Percentiles rank a stretch among this genome's conserved stretches.
These are phyloP conservation scores for Harlomillsia oculata DNA, from an alignment of 1,140 invertebrate genomes.

Conservation along the genomic window DNA sequence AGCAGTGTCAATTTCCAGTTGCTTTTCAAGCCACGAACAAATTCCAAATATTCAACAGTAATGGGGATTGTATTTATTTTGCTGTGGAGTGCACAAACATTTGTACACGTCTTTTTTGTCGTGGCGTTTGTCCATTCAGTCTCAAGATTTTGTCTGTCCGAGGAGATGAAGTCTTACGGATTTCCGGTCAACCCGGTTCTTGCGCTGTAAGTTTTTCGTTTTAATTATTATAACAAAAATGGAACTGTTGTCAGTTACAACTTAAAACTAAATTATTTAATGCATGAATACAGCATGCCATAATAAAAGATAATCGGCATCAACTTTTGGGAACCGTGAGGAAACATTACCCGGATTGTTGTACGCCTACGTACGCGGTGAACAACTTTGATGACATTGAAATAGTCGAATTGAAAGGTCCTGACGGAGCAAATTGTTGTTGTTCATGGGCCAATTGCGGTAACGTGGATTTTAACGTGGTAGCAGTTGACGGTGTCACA, in stretches of 20 bases:
- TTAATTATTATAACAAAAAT: too few species aligned
- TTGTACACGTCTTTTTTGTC: slow-evolving; percentile 13
- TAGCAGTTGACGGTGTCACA: slow-evolving; percentile 5
- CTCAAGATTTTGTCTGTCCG: slow-evolving; percentile 2
- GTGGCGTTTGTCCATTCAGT: slow-evolving; percentile 7
- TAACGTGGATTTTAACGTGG: slow-evolving; percentile 19
- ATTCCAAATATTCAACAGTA: slow-evolving; percentile 24
- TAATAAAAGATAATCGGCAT: slow-evolving; percentile 2
- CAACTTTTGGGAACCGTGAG: slow-evolving; percentile 12
- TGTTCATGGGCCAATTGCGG: slow-evolving; percentile 15
- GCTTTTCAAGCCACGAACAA: slow-evolving; percentile 11
- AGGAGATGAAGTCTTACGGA: slow-evolving; percentile 11
- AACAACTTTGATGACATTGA: slow-evolving; percentile 17
- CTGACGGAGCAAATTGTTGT: slow-evolving; percentile 22
- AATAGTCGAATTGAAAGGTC: slow-evolving; percentile 14
- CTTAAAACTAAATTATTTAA: neutral
- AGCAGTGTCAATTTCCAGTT: neutral
- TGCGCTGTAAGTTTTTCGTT: slow-evolving; percentile 18
- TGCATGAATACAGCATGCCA: neutral
- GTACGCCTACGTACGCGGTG: slow-evolving; percentile 14
- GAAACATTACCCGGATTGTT: slow-evolving; percentile 1
- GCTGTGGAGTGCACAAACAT: slow-evolving; percentile 12
- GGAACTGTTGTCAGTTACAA: neutral
- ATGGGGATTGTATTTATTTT: slow-evolving; percentile 17
- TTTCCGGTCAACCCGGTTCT: slow-evolving; percentile 15